Base-by-base conservation (phyloP, 1,140 invertebrate genomes). In the Aphis gossypii region DNA sequence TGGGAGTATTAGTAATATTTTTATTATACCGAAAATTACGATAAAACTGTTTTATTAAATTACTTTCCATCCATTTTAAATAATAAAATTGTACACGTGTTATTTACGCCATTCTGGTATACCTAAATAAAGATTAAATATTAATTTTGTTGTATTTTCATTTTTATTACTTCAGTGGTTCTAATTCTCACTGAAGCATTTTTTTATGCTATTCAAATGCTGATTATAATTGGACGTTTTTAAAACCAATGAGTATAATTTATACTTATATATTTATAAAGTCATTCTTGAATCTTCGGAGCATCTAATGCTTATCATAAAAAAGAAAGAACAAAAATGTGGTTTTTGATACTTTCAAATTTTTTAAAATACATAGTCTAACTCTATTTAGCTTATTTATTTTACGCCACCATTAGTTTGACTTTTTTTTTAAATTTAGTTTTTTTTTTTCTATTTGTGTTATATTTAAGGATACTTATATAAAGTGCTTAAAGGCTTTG, bases 111-210 rank as follows among this genome's bases (percentile, higher is more conserved):
- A 9, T 54, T 51, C 3, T 38, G 8, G 20, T 35, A 0, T 88
- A 68, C 14, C 14, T 14, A 68, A n/a, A 30, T 68, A 88, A 88
- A 20, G 46, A 54, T 20, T 35, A 68, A 51, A 30, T 88, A 48
- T 54, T 88, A 88, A 88, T 30, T 88, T 88, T 88, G n/a, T 54
- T 88, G 46, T 88, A 51, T 51, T 51, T 88, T 60, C 11, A n/a
- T 68, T 68, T 68, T 68, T 51, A 88, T 88, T 54, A 9, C 30
- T 35, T 51, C n/a, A 2, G n/a, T 51, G 30, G 46, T 88, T 88
- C 87, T 51, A 51, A 88, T 88, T 88, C 54, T 54, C n/a, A n/a
- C 35, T 48, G 21, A 7, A 51, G 5, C 86, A 9, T 87, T 46
- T 88, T n/a, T 51, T 88, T 51, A 6, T 88, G 46, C 23, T 20